Evolutionary conservation across 2,888 invertebrate species (phyloP), one percentile per base, ranked within the genome.

Genomic region (Acanthosepion lycidas): DNA sequence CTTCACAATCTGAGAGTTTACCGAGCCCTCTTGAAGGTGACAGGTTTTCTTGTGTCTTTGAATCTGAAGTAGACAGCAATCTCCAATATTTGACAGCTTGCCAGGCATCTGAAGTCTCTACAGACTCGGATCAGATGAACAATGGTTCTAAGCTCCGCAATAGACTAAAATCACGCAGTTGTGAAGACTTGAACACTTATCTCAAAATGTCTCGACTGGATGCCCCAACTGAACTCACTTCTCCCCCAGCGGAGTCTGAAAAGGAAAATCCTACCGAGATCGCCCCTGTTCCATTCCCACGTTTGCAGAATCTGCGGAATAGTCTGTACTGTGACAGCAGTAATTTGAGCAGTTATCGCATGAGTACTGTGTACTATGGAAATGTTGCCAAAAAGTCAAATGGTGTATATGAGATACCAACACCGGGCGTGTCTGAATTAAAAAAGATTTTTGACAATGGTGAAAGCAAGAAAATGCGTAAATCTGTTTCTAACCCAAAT

Each of bases 401-500:
- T 42, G 94, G 94, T 64, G 94, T 94, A 9, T 94, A 94, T 18
- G 94, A 94, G 59, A 53, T 42, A 33, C 53, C 64, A 59, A 94
- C 51, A 1, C 59, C 94, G 1, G 94, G 94, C 18, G 96, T 96
- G 1, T 48, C 93, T 28, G 96, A 96, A 95, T 94, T 96, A 1
- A 94, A 96, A 53, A 95, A 95, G 93, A 95, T 95, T 51, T 96
- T 96, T 93, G 95, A 95, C 93, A 95, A 95, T 55, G 94, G 93
- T 18, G 95, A 91, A 20, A 91, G 78, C 92, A 94, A 91, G 28
- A 95, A 95, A 20, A 95, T 97, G 51, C 95, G 96, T 53, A 96
- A 96, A 94, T 96, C 97, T 51, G 95, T 96, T 42, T 97, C 97
- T 51, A 97, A 97, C 95, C 97, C 97, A 51, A 96, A 96, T 95